A percentile compares a stretch with the other conserved stretches of the same genome.
These are phyloP conservation scores for Pseudonaja textilis DNA, from an alignment of 2,113 vertebrate species.

Conservation along the genomic window DNA sequence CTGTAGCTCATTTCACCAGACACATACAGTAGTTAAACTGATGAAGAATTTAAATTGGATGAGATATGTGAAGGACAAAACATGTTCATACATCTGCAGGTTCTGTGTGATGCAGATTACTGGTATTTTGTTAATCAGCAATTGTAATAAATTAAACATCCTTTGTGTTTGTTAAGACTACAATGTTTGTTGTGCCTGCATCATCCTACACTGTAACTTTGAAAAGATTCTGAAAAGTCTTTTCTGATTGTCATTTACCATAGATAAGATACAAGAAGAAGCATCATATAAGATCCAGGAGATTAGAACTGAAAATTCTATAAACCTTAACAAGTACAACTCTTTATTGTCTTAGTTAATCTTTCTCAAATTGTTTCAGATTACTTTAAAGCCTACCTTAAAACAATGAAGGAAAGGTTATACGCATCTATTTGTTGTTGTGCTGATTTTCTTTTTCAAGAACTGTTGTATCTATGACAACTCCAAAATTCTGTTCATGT, in stretches of 20 bases:
- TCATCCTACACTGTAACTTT: neutral
- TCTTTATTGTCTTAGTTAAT: conserved; percentile 38
- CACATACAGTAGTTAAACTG: neutral
- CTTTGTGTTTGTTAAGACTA: neutral
- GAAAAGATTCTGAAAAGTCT: neutral
- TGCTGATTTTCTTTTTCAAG: neutral
- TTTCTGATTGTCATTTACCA: neutral
- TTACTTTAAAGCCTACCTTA: conserved; percentile 31
- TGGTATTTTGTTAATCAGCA: neutral
- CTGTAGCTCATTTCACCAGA: neutral
- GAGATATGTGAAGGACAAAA: neutral
- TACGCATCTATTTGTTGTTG: neutral
- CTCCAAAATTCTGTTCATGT: neutral
- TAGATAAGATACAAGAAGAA: neutral
- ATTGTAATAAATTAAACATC: neutral
- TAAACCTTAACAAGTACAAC: conserved; percentile 29
- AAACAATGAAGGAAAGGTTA: conserved; percentile 17
- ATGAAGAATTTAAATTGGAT: neutral
- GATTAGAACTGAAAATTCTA: conserved; percentile 26
- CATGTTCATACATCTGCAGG: neutral
- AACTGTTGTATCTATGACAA: neutral
- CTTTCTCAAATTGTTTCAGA: conserved; percentile 45
- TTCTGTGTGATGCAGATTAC: neutral
- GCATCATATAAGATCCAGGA: conserved; percentile 1
- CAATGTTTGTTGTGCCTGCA: neutral